Conservation (phyloP, 1,140 invertebrate genomes). For the Procambarus clarkii region DNA sequence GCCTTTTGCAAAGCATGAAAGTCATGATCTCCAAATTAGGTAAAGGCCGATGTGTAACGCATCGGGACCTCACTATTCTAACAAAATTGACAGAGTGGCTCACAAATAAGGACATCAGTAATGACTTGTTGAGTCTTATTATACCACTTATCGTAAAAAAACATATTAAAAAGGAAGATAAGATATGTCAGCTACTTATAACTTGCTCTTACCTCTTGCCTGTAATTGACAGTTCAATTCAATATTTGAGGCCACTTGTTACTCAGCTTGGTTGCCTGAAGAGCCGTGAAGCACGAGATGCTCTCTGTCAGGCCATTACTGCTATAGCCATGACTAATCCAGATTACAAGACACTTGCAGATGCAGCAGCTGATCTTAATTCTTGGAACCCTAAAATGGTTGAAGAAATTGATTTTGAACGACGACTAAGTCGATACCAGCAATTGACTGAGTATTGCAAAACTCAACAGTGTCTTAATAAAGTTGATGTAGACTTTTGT, state of each 20-base stretch:
- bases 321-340: constrained; percentile 73
- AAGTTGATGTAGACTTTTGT: constrained; percentile 46
- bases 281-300: constrained; percentile 73
- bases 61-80: constrained; percentile 86
- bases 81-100: constrained; percentile 86
- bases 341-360: constrained; percentile 76
- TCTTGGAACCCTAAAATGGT: constrained; percentile 89
- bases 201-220: constrained; percentile 85
- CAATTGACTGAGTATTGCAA: constrained; percentile 78
- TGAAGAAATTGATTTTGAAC: constrained; percentile 93
- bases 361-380: constrained; percentile 85
- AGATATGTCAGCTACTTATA: constrained; percentile 81
- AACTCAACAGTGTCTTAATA: constrained; percentile 41
- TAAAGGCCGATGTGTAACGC: constrained; percentile 80
- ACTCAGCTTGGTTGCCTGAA: constrained; percentile 74
- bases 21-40: constrained; percentile 79
- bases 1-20: constrained; percentile 84
- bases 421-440: constrained; percentile 85
- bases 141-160: constrained; percentile 86
- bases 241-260: constrained; percentile 77
- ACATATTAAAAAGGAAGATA: constrained; percentile 78
- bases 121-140: constrained; percentile 82
- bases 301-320: constrained; percentile 74
- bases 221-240: constrained; percentile 81
- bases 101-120: constrained; percentile 81